A percentile compares a stretch with the other conserved stretches of the same genome.
These are phyloP conservation scores for Nephila pilipes DNA, from an alignment of 1,140 invertebrate species.

Conservation along the genomic window DNA sequence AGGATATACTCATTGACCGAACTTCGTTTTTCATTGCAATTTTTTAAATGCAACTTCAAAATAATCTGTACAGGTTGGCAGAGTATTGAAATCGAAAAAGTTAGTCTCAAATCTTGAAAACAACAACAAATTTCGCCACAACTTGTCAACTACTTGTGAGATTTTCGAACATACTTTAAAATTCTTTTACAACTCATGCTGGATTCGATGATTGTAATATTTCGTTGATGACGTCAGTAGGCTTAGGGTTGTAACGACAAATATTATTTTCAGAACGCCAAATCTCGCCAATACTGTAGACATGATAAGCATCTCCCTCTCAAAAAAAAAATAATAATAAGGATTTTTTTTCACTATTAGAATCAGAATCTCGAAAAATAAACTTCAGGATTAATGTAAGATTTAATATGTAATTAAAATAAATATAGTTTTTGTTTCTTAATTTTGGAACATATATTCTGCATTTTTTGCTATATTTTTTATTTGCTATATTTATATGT, in stretches of 20 bases:
- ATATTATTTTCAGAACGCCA: slow-evolving; percentile 24
- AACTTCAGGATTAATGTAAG: too few species aligned
- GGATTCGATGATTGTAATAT: slow-evolving; percentile 13
- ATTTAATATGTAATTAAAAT: too few species aligned
- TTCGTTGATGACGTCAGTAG: slow-evolving; percentile 42
- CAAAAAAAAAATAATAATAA: too few species aligned
- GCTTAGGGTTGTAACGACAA: slow-evolving; percentile 10
- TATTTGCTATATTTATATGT: too few species aligned
- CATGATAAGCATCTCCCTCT: neutral
- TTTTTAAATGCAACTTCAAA: neutral
- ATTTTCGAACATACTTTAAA: slow-evolving; percentile 1
- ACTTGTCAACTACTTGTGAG: slow-evolving; percentile 4
- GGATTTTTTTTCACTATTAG: too few species aligned
- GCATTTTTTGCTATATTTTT: too few species aligned
- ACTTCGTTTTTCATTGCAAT: slow-evolving; percentile 10
- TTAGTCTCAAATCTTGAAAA: neutral
- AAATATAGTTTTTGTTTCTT: too few species aligned
- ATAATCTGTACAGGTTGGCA: neutral
- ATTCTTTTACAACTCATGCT: slow-evolving; percentile 33
- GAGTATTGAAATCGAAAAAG: neutral
- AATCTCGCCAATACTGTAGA: neutral
- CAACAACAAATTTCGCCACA: neutral
- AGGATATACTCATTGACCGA: neutral
- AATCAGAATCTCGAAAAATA: too few species aligned
- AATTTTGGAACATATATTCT: too few species aligned